Base-by-base conservation (phyloP, 2,797 vertebrate genomes). In the Epinephelus awoara region DNA sequence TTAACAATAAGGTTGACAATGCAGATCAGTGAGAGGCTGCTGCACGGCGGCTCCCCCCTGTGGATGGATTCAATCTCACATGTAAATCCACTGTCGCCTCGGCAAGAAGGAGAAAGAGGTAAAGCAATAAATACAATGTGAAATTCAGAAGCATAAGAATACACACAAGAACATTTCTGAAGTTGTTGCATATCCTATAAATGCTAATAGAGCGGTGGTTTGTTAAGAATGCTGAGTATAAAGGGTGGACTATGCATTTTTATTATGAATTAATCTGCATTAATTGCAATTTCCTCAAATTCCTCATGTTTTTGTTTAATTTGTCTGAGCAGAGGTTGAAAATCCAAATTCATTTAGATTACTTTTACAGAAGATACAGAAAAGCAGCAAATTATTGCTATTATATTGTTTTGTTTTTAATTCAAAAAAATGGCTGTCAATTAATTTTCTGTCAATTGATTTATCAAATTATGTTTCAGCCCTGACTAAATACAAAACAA, bases 1-100 rank as follows among this genome's bases (percentile, higher is more conserved):
- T 46, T 50, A 61, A 81, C 82, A 80, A 81, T 68, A 18, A 82
- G 72, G 77, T 59, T 59, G 40, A 76, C 27, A 34, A 38, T 73
- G 80, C 59, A 27, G 64, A 73, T 82, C n/a, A 27, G 67, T n/a
- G 46, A 72, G 64, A 63, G 23, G 42, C 64, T 51, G 71, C 73
- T 44, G 62, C 23, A 17, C 62, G 7, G 18, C 25, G 54, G 59
- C 77, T 71, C 78, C 70, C 82, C 79, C 80, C 67, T 64, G 76
- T 72, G 67, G 83, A 70, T 15, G 34, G 14, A 72, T 66, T 75
- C 13, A 54, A 5, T 57, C 64, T 70, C 50, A n/a, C 38, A 46
- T 46, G 23, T 62, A 70, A 79, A 79, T 63, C 68, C 47, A 21
- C 27, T 80, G 64, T 67, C 34, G n/a, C 23, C 38, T 79, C 38